Percentiles rank a stretch among this genome's conserved stretches.
Conservation (phyloP, 1,140 invertebrate genomes). For the Aphis gossypii region DNA sequence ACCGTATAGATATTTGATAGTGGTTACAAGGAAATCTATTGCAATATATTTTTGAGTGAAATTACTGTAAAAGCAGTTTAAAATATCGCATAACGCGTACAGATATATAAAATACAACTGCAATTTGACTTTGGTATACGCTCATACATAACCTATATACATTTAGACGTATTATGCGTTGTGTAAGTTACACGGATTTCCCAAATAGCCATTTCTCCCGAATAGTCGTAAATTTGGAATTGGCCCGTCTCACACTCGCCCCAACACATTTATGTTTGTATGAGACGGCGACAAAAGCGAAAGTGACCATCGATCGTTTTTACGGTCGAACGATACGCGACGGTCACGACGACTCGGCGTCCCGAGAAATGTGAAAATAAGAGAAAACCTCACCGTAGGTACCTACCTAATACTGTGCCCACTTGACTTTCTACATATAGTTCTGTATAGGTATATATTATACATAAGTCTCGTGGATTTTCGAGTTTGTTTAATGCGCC, state of each 20-base stretch:
- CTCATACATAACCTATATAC: background rate
- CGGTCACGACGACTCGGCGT: background rate
- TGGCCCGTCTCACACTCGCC: background rate
- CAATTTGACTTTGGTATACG: background rate
- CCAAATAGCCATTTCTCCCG: background rate
- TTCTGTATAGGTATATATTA: background rate
- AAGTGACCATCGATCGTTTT: slow-evolving; percentile 36
- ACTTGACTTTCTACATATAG: background rate
- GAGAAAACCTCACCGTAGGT: background rate
- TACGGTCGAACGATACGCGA: background rate
- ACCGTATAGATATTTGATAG: background rate
- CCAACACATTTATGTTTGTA: background rate
- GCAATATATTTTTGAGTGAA: background rate
- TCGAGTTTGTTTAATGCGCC: slow-evolving; percentile 5
- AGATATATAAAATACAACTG: background rate
- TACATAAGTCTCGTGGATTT: background rate
- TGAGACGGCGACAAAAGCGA: background rate
- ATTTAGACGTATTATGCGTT: background rate
- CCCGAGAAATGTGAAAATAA: background rate
- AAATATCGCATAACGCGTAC: background rate
- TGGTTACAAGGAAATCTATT: background rate
- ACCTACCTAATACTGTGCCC: background rate
- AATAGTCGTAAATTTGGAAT: background rate
- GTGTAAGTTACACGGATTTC: background rate
- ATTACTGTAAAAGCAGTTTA: background rate